Conservation (phyloP, 1,140 invertebrate species). For the Bombus sibiricus region DNA sequence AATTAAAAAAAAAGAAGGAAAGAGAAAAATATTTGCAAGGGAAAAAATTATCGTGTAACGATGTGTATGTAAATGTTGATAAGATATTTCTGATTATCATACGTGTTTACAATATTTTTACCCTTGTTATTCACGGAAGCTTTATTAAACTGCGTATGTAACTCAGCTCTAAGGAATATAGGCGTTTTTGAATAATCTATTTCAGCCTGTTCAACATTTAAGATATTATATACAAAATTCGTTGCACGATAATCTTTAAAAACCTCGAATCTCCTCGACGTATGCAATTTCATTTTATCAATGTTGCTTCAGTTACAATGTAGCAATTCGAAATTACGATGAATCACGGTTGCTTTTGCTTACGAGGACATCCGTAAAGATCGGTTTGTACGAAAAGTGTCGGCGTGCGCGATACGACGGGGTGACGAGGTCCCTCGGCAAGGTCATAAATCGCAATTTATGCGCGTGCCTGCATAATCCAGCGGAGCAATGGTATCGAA, state of each 20-base stretch:
- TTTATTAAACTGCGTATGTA: background rate
- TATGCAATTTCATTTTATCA: background rate
- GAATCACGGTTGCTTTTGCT: background rate
- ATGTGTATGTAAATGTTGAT: no score
- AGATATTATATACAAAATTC: background rate
- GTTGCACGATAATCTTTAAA: background rate
- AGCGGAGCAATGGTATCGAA: constrained; percentile 26
- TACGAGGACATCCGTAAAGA: background rate
- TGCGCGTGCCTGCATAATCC: constrained; percentile 30
- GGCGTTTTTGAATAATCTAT: background rate
- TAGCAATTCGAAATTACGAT: background rate
- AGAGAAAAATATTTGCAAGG: background rate
- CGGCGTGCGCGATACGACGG: no score
- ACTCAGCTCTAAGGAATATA: background rate
- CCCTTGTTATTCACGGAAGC: no score
- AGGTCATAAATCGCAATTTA: constrained; percentile 47
- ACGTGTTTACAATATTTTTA: no score
- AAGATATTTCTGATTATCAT: no score
- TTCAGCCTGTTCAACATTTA: background rate
- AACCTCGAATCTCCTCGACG: background rate
- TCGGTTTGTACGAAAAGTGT: background rate
- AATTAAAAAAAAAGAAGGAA: background rate
- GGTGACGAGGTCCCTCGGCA: background rate
- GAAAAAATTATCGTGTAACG: background rate
- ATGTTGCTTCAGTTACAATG: background rate